Evolutionary conservation across 1,140 invertebrate species (phyloP), one percentile per base, ranked within the genome.

Genomic region (Drosophila parabipectinata): DNA sequence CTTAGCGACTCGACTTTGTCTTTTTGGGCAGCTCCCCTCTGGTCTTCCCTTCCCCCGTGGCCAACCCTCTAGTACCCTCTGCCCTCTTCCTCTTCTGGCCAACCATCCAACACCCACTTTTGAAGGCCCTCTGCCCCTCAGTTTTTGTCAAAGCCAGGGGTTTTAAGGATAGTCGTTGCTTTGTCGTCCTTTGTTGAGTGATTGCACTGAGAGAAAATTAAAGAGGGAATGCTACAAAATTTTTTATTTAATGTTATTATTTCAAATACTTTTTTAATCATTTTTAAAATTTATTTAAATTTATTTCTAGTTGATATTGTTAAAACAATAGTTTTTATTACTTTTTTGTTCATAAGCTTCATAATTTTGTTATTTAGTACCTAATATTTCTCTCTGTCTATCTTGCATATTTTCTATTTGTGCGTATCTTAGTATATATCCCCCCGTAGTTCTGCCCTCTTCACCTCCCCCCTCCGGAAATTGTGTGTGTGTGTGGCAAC

Each of bases 1-100:
- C 83, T 87, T 88, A 87, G 83, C 79, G 79, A 87, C 75, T 87
- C 75, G 72, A 78, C 82, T 66, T 69, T 50, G 55, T 54, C 77
- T 69, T 66, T 32, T 34, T 12, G 39, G 12, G 12, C 41, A 50
- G 9, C 15, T 28, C 24, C 44, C 24, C 9, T 10, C 32, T 32
- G 32, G 32, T 32, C 8, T 28, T 1, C 6, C 26, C 26, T 21
- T 21, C 28, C 4, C 28, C 18, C 18, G 18, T 30, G 28, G 8
- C 28, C 28, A 21, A 21, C 28, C 0, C 28, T 26, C 21, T 37
- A 52, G 21, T 8, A 21, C 14, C 28, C 32, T 14, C 8, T 32
- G 6, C 10, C 24, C 8, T n/a, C 4, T 2, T 39, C 12, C n/a
- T n/a, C 3, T 10, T 39, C 37, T 8, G 8, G 8, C 28, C 5